phyloP scores from a whole-genome alignment of 2,113 vertebrate species.

The Ardeotis arabs region DNA sequence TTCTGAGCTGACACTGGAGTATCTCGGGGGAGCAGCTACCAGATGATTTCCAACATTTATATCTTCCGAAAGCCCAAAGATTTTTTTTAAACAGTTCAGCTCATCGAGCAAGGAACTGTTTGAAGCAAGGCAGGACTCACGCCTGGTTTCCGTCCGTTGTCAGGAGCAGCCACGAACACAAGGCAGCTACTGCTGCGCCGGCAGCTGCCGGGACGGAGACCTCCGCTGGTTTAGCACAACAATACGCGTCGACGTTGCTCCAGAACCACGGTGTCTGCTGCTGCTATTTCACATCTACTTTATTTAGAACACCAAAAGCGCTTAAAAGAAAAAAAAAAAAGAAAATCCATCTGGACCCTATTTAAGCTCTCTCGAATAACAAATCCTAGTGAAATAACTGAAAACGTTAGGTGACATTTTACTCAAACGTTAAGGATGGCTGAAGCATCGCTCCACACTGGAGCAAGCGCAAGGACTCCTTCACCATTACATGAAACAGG shows the following conservation, averaged over 20 bases:
- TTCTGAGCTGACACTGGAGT: slow-evolving; percentile 41
- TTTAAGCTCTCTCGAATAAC: not conserved
- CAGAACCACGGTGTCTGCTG: not conserved
- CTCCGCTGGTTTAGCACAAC: slow-evolving; percentile 27
- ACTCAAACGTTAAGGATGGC: not conserved
- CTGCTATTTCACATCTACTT: not conserved
- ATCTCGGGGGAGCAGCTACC: slow-evolving; percentile 42
- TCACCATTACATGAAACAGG: not conserved
- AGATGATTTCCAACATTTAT: slow-evolving; percentile 1
- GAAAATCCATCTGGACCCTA: not conserved
- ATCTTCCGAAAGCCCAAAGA: not conserved
- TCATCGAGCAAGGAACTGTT: not conserved
- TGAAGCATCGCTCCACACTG: not conserved
- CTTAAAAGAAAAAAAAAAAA: not conserved
- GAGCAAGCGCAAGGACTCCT: not conserved
- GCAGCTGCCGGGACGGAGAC: slow-evolving; percentile 50
- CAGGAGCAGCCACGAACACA: not conserved
- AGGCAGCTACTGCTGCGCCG: not conserved
- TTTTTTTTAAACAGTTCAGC: not conserved
- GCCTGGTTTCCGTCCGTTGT: not conserved
- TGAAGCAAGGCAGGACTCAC: not conserved
- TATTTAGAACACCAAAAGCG: not conserved
- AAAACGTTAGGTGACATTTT: not conserved
- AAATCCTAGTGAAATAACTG: not conserved
- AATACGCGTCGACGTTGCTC: not conserved